Base-by-base conservation (phyloP, 1,140 invertebrate genomes). In the Macrocentrus cingulum region DNA sequence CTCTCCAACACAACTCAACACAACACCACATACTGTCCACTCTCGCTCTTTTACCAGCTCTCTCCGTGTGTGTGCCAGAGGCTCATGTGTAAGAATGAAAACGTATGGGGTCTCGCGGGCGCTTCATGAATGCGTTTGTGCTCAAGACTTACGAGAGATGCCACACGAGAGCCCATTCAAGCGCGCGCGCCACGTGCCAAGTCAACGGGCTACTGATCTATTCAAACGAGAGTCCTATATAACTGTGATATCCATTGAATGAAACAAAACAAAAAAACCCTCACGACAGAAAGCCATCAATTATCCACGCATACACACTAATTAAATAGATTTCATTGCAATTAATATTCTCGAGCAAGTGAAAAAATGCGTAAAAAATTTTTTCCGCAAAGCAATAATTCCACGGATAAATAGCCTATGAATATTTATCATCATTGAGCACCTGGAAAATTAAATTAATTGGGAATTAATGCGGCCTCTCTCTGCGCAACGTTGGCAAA, bases 1-100 rank as follows among this genome's bases (percentile, higher is more conserved):
- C 73, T 74, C 73, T 71, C 68, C 68, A 64, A 61, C 68, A 66
- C 71, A 65, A 13, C 36, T 15, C 8, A n/a, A 8, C 70, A 61
- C 66, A 62, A 61, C 9, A 51, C 59, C 58, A 53, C 60, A 51
- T 20, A 51, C 32, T 51, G 32, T 51, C 49, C 32, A 37, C 32
- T 51, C 49, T 51, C 15, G n/a, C n/a, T 15, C 23, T 13, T 18
- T 4, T 16, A 18, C 1, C 3, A 2, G 25, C 25, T 51, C 18
- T 36, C 15, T 36, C 19, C 25, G n/a, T 57, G 13, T 42, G 4
- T 7, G 6, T 36, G 44, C 23, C n/a, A n/a, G n/a, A n/a, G n/a
- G n/a, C n/a, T 18, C 13, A 50, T 22, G 22, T 19, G 32, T 46
- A 39, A 46, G 44, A 56, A 36, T 25, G 46, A 46, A 44, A 45